Base-by-base conservation (phyloP, 2,113 vertebrate species). In the Gallinago media region DNA sequence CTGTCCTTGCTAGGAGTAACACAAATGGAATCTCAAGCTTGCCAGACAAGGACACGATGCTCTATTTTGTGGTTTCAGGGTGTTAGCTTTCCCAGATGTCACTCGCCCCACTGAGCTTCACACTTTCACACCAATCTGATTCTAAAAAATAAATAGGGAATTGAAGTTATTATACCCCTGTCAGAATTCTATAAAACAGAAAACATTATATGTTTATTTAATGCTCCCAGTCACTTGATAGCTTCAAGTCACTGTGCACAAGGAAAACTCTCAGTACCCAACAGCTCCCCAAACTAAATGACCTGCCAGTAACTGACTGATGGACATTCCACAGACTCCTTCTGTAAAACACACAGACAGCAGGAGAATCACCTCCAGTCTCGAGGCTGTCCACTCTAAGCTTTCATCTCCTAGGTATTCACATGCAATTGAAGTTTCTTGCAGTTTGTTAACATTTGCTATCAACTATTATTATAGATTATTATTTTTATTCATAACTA, bases 171-270 rank as follows among this genome's bases (percentile, higher is more conserved):
- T 94, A 96, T 50, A 92, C 7, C n/a, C 42, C 70, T 96, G 86
- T 95, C 95, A 96, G 71, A 91, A 92, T 65, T 85, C 95, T 92
- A 72, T 87, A 95, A 86, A 95, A 15, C 70, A 91, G 89, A 94
- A 91, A 94, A 68, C 44, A 87, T 77, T 63, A 38, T 73, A 94
- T 85, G 86, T 91, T 95, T 95, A 96, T 95, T 95, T 85, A 81
- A 92, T 82, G 88, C 47, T 95, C 72, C 6, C 68, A 42, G 50
- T 84, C 63, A 83, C 63, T 59, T 81, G 68, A 94, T 63, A 92
- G 59, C 34, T 91, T 94, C 86, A 74, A 88, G 82, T 70, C 71
- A 73, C 50, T 26, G 42, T 46, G 55, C 36, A 85, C 42, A 86
- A 42, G 75, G 61, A 78, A 89, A 96, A 74, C 26, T 85, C 79